Conservation (phyloP, 2,888 invertebrate genomes). For the Scaptomyza parva region DNA sequence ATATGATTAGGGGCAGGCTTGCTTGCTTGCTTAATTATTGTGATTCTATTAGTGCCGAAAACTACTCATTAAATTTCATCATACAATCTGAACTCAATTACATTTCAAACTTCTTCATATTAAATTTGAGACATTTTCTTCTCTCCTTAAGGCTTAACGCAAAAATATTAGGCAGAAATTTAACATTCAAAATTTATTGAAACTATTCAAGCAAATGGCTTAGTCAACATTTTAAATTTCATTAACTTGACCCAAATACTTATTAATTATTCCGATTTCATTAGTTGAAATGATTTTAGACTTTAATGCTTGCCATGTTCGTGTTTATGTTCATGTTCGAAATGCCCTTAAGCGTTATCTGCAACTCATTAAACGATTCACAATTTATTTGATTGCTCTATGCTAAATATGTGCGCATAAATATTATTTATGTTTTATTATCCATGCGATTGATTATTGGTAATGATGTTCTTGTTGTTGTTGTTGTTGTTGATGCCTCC, state of each 20-base stretch:
- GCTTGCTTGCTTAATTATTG: slow-evolving; percentile 56
- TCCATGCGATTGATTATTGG: slow-evolving; percentile 19
- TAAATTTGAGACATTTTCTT: background rate
- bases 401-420: slow-evolving; percentile 4
- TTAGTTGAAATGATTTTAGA: background rate
- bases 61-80: slow-evolving; percentile 14
- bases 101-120: background rate
- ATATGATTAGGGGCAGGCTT: slow-evolving; percentile 28
- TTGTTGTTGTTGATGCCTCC: slow-evolving; percentile 7
- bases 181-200: too few relatives aligned
- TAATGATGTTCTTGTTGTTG: slow-evolving; percentile 44
- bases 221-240: background rate
- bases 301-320: background rate
- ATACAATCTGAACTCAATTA: slow-evolving; percentile 24
- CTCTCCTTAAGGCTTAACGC: too few relatives aligned
- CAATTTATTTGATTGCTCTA: background rate
- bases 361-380: slow-evolving; percentile 16
- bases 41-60: slow-evolving; percentile 36
- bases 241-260: background rate
- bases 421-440: slow-evolving; percentile 22
- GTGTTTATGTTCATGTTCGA: too few relatives aligned
- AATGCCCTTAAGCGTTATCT: background rate
- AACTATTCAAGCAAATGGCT: background rate
- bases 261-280: background rate
- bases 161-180: too few relatives aligned